Evolutionary conservation across 2,888 invertebrate species (phyloP).

Genomic region (Drosophila leonis): DNA sequence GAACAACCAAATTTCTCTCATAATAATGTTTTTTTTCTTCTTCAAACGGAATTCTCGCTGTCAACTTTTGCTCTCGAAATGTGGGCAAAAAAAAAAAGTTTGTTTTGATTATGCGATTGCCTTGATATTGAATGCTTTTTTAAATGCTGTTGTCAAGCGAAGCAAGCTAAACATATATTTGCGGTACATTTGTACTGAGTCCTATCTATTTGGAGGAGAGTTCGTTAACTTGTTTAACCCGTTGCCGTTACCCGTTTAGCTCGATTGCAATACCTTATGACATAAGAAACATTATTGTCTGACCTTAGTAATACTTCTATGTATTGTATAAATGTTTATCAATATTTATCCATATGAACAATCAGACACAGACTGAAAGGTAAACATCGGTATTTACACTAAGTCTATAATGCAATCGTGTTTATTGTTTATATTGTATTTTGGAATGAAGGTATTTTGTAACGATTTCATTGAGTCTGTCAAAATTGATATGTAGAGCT

Average conservation of each 20-base stretch:
- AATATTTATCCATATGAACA: conserved; percentile 31
- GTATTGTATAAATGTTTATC: conserved; percentile 13
- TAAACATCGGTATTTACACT: conserved; percentile 31
- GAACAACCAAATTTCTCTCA: conserved; percentile 20
- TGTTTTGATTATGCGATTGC: conserved; percentile 66
- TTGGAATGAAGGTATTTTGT: conserved; percentile 18
- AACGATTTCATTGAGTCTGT: conserved; percentile 5
- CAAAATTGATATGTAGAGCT: not conserved
- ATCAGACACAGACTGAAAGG: conserved; percentile 4
- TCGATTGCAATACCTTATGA: not conserved
- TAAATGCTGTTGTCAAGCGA: conserved; percentile 67
- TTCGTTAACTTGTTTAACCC: not conserved
- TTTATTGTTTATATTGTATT: conserved; percentile 17
- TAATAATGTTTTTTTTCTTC: conserved; percentile 12
- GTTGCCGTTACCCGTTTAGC: not conserved
- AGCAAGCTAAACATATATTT: conserved; percentile 47
- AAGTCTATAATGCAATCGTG: conserved; percentile 7
- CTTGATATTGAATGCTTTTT: conserved; percentile 74
- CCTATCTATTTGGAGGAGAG: not conserved
- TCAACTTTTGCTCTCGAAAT: conserved; percentile 29
- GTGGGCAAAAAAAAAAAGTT: conserved; percentile 52
- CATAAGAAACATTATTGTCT: conserved; percentile 4
- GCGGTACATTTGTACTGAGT: conserved; percentile 18
- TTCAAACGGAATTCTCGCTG: conserved; percentile 41
- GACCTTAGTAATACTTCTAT: conserved; percentile 1